Evolutionary conservation across 1,140 invertebrate genomes (phyloP).

Genomic region (Telenomus remus): DNA sequence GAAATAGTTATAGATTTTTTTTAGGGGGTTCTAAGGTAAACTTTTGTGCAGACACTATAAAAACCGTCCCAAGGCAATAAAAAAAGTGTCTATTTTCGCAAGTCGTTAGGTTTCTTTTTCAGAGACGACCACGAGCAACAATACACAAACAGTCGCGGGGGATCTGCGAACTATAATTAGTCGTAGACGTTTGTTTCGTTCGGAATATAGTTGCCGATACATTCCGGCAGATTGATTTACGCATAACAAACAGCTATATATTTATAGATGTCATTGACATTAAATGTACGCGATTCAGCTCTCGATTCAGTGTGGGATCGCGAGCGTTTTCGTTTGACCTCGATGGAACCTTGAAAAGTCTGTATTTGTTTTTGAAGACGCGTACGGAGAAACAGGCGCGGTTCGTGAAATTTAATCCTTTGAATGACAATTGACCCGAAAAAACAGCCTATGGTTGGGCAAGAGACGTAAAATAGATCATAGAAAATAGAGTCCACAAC

Average conservation of each 20-base stretch:
- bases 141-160: not conserved
- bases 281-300: conserved; percentile 37
- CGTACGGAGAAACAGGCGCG: not conserved
- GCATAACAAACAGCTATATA: conserved; percentile 34
- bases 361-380: conserved; percentile 30
- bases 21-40: too few relatives aligned
- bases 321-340: conserved; percentile 53
- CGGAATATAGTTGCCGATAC: conserved; percentile 8
- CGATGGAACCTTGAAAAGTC: conserved; percentile 51
- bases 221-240: conserved; percentile 17
- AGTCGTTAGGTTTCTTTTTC: conserved; percentile 7
- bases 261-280: conserved; percentile 60
- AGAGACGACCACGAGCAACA: conserved; percentile 2
- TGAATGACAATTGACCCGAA: too few relatives aligned
- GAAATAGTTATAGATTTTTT: too few relatives aligned
- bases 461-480: too few relatives aligned
- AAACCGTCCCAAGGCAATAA: too few relatives aligned
- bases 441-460: too few relatives aligned
- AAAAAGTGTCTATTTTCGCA: too few relatives aligned
- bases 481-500: too few relatives aligned
- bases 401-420: too few relatives aligned
- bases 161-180: conserved; percentile 8
- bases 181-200: conserved; percentile 18
- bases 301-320: conserved; percentile 13
- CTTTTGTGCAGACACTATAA: too few relatives aligned